Evolutionary conservation across 2,113 vertebrate genomes (phyloP), one percentile per base, ranked within the genome.

Genomic region (Chrysochloris asiatica): DNA sequence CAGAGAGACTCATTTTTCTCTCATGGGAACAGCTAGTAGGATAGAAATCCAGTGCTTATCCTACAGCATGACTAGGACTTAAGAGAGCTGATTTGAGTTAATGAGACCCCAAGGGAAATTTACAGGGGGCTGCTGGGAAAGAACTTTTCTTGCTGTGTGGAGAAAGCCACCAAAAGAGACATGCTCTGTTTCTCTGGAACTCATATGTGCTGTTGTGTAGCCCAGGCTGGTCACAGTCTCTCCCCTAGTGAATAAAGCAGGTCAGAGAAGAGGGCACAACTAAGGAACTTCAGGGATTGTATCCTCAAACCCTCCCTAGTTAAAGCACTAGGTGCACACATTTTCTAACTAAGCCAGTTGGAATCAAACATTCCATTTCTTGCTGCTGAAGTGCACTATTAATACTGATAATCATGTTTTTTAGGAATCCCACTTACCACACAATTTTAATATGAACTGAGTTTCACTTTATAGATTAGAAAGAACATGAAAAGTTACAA

Each of bases 391-490:
- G n/a, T n/a, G n/a, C n/a, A 82, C 36, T 59, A 59, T 65, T 19
- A n/a, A 77, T n/a, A 72, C 69, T 45, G 36, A 81, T 47, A 80
- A 69, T n/a, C 5, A 17, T 36, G 9, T 1, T 65, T 52, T 6
- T 50, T 72, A 90, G 84, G 38, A 75, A 86, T 47, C 90, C 6
- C 69, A 72, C 28, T 75, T 54, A 73, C 77, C 19, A 78, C 26
- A 75, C 3, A 41, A 67, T 67, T 81, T 83, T 81, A 84, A 47
- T 43, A 36, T 91, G 38, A 92, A 65, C 43, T 69, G 54, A 82
- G 28, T 93, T 91, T 87, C 11, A 54, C 30, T 83, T 88, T 10
- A 36, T 45, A 91, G 50, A 3, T 93, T 86, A 72, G n/a, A 91
- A 59, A 38, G 10, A 69, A 79, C 14, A 86, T 16, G 50, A n/a